Evolutionary conservation across 2,113 vertebrate genomes (phyloP).

Genomic region (Archilochus colubris): DNA sequence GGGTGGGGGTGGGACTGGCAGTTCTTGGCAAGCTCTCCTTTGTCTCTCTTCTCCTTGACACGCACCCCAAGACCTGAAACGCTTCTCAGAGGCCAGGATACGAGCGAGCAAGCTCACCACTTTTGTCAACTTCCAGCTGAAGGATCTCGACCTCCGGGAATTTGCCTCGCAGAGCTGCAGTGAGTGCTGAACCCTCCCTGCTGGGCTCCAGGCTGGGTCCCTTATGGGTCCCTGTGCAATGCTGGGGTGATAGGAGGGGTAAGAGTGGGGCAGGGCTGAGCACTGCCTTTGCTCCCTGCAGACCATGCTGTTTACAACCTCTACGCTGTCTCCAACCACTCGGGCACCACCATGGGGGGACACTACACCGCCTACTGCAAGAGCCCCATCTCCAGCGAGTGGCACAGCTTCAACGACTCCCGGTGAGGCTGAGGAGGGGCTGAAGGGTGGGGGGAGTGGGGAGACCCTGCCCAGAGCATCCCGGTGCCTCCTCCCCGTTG

Average conservation of each 20-base stretch:
- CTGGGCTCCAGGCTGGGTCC: not conserved
- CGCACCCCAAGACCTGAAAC: conserved; percentile 86
- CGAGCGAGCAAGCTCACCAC: conserved; percentile 93
- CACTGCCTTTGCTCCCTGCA: conserved; percentile 21
- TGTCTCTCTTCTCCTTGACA: conserved; percentile 77
- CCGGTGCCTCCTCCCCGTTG: rapidly evolving
- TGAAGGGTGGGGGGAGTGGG: not conserved
- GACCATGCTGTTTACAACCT: conserved; percentile 91
- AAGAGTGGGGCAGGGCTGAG: not conserved
- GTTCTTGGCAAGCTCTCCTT: rapidly evolving
- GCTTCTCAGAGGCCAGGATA: conserved; percentile 91
- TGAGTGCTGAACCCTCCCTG: conserved; percentile 61
- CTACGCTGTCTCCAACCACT: conserved; percentile 95
- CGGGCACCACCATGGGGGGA: conserved; percentile 92
- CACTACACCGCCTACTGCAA: conserved; percentile 97
- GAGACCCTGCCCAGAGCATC: not conserved
- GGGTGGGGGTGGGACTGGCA: too few species aligned
- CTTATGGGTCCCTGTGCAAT: rapidly evolving
- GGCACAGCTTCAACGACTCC: conserved; percentile 94
- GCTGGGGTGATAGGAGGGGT: not conserved
- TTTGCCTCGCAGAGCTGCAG: conserved; percentile 88
- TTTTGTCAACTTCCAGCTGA: conserved; percentile 92
- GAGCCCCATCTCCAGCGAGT: conserved; percentile 86
- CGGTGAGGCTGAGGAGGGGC: conserved; percentile 74
- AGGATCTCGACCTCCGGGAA: conserved; percentile 92